Base-by-base conservation (phyloP, 2,797 vertebrate species). In the Allobates femoralis region DNA sequence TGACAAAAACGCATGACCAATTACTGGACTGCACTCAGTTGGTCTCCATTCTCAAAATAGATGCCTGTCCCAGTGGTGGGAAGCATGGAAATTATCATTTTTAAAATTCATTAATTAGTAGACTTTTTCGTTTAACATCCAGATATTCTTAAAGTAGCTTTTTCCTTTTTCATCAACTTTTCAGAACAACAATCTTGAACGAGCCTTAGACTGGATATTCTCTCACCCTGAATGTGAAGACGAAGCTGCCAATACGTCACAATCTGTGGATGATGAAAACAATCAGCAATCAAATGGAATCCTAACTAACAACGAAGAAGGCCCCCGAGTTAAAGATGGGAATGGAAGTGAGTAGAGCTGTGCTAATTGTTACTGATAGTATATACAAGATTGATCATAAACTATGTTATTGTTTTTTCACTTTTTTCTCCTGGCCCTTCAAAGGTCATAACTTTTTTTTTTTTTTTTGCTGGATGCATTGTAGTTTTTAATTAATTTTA, bases 191-290 rank as follows among this genome's bases (percentile, higher is more conserved):
- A 99, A 99, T 91, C 93, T 99, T 56, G 98, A 99, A 89, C 95
- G 96, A 89, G 98, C 98, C 0, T 92, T 99, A 71, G 98, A 99
- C 90, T 99, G 98, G 98, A 99, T 99, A 91, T 99, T 99, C 91
- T 96, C 93, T 86, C 97, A 98, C 89, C 96, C 98, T 0, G 96
- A 97, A 58, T 89, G 91, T n/a, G 95, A 96, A 86, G 97, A 98
- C 71, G 97, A 96, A 87, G 93, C 88, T 0, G 96, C 97, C 18
- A 93, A 93, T 69, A 90, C 95, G 58, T 96, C 96, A 11, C 95
- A 96, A 89, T 91, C 94, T 84, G 92, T 93, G 7, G 95, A 96
- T 92, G 93, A 94, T 0, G 97, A 97, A 91, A 97, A 97, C 86
- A 95, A 96, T 0, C 93, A 95, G 4, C 69, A 73, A 46, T 46